A percentile compares a stretch with the other conserved stretches of the same genome.
These are phyloP conservation scores for Callocephalon fimbriatum DNA, from an alignment of 2,113 vertebrate genomes.

Conservation along the genomic window DNA sequence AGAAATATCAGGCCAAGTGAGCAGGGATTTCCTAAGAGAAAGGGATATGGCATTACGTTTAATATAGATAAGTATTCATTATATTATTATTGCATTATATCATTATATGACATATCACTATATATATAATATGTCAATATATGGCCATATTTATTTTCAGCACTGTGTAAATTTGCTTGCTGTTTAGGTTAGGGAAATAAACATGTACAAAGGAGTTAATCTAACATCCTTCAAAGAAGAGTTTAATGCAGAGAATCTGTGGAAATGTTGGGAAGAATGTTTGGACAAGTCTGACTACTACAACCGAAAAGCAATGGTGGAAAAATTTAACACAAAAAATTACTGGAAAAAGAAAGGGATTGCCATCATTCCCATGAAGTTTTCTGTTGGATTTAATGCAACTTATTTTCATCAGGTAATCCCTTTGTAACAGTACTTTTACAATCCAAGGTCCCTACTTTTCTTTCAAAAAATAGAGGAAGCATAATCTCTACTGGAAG, in stretches of 20 bases:
- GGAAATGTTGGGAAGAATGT: constrained; percentile 84
- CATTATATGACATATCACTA: neutral
- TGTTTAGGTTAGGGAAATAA: constrained; percentile 82
- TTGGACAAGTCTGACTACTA: constrained; percentile 74
- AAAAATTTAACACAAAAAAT: constrained; percentile 83
- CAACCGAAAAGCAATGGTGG: constrained; percentile 39
- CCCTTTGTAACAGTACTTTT: neutral
- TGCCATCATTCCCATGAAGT: constrained; percentile 84
- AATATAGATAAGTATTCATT: neutral
- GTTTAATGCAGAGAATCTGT: constrained; percentile 79
- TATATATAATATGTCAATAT: neutral
- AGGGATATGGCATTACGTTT: neutral
- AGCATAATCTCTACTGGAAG: neutral
- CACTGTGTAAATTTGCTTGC: neutral
- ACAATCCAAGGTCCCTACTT: neutral
- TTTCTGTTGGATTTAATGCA: constrained; percentile 78
- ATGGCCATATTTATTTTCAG: neutral
- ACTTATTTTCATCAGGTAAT: constrained; percentile 83
- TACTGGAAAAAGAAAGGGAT: constrained; percentile 88
- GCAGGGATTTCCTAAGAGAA: neutral
- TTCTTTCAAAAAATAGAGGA: neutral
- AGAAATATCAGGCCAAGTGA: neutral
- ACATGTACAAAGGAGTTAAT: constrained; percentile 84
- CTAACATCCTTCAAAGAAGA: constrained; percentile 78
- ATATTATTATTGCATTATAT: neutral